Evolutionary conservation across 2,113 vertebrate genomes (phyloP).

Genomic region (Mungos mungo): DNA sequence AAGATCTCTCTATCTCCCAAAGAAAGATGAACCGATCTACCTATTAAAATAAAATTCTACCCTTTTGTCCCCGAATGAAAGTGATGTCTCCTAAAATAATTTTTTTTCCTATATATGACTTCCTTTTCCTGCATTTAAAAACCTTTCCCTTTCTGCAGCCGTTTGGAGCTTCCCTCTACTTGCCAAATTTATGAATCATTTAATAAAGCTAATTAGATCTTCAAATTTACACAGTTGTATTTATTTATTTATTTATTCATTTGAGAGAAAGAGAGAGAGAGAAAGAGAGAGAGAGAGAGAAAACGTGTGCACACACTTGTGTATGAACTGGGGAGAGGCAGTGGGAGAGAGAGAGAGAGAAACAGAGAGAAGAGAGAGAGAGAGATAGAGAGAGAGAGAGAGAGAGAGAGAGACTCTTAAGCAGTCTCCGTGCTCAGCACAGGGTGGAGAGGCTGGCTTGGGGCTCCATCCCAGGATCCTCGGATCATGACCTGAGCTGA

Average conservation of each 20-base stretch:
- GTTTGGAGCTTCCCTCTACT: background rate
- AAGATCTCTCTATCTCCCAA: background rate
- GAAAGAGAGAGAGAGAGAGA: too few species aligned
- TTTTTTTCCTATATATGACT: background rate
- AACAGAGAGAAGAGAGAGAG: background rate
- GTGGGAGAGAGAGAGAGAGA: too few species aligned
- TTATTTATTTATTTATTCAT: too few species aligned
- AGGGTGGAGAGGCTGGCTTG: too few species aligned
- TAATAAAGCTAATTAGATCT: background rate
- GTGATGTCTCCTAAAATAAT: background rate
- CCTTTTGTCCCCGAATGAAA: background rate
- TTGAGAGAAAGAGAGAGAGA: too few species aligned
- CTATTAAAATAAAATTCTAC: background rate
- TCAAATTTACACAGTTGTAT: background rate
- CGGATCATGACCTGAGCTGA: background rate
- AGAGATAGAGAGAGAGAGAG: background rate
- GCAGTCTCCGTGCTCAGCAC: too few species aligned
- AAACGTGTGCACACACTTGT: background rate
- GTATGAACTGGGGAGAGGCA: background rate
- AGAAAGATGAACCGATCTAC: background rate
- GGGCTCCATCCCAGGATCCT: background rate
- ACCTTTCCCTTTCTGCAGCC: background rate
- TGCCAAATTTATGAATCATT: background rate
- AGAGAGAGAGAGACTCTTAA: background rate
- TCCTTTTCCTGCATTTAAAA: background rate